Evolutionary conservation across 2,797 vertebrate genomes (phyloP).

Genomic region (Acipenser transmontanus): DNA sequence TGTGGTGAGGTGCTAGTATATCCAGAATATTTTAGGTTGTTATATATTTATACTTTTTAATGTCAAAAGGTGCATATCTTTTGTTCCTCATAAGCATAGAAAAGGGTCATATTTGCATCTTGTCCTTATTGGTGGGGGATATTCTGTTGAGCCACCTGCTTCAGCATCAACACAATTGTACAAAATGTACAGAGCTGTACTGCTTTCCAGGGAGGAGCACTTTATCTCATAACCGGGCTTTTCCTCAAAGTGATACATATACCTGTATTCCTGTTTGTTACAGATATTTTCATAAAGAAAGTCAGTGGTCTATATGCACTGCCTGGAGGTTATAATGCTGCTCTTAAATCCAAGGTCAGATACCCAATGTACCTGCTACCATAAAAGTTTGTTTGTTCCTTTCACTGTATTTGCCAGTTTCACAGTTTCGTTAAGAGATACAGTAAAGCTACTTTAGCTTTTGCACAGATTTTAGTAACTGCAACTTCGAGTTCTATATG

Average conservation of each 20-base stretch:
- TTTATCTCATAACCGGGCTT: background rate
- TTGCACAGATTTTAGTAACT: constrained; percentile 44
- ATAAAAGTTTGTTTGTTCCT: constrained; percentile 32
- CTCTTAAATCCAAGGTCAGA: constrained; percentile 56
- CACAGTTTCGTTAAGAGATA: constrained; percentile 26
- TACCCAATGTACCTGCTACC: constrained; percentile 49
- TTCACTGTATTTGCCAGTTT: constrained; percentile 41
- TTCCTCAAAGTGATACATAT: background rate
- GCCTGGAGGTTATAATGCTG: constrained; percentile 50
- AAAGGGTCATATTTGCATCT: no score
- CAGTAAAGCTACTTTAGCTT: constrained; percentile 26
- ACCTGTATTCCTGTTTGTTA: background rate
- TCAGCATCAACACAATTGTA: no score
- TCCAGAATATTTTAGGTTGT: no score
- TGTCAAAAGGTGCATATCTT: no score
- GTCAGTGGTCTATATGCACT: constrained; percentile 33
- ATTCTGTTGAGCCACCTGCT: no score
- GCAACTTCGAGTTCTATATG: constrained; percentile 28
- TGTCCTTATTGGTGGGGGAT: no score
- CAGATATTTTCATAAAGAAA: constrained; percentile 4
- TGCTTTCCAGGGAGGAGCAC: background rate
- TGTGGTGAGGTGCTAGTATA: no score
- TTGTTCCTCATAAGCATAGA: no score
- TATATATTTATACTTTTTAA: no score
- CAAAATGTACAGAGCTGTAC: background rate